A percentile compares a stretch with the other conserved stretches of the same genome.
These are phyloP conservation scores for Ferrisia virgata DNA, from an alignment of 2,888 invertebrate genomes.

Conservation along the genomic window DNA sequence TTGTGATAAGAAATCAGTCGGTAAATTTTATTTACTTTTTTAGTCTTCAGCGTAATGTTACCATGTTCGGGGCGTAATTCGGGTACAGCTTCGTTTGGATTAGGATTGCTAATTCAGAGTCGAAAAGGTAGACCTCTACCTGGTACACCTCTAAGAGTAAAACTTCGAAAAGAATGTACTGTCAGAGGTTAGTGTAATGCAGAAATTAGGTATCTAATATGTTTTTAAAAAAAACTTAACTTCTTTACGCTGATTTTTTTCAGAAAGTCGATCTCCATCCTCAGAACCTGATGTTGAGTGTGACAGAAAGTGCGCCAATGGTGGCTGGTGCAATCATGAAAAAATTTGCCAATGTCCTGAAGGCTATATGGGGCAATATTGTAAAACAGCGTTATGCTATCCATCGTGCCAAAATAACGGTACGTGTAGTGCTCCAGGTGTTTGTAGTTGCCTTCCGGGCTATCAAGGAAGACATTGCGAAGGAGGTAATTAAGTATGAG, in stretches of 20 bases:
- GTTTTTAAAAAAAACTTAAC: conserved; percentile 42
- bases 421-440: conserved; percentile 83
- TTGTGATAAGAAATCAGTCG: neutral
- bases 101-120: conserved; percentile 79
- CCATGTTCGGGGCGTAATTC: conserved; percentile 85
- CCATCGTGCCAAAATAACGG: conserved; percentile 92
- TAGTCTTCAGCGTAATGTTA: conserved; percentile 83
- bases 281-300: conserved; percentile 84
- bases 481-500: conserved; percentile 64
- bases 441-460: conserved; percentile 83
- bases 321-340: conserved; percentile 78
- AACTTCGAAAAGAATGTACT: conserved; percentile 88
- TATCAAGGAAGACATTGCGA: conserved; percentile 88
- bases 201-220: conserved; percentile 60
- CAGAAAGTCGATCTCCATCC: neutral
- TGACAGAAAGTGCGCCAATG: conserved; percentile 80
- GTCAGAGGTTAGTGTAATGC: conserved; percentile 15
- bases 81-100: conserved; percentile 81
- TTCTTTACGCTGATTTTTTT: conserved; percentile 13
- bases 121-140: conserved; percentile 74
- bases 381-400: conserved; percentile 84
- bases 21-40: no score
- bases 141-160: conserved; percentile 82
- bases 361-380: conserved; percentile 87
- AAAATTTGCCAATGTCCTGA: conserved; percentile 84